Conservation (phyloP, 2,113 vertebrate genomes). For the Hyaena hyaena region DNA sequence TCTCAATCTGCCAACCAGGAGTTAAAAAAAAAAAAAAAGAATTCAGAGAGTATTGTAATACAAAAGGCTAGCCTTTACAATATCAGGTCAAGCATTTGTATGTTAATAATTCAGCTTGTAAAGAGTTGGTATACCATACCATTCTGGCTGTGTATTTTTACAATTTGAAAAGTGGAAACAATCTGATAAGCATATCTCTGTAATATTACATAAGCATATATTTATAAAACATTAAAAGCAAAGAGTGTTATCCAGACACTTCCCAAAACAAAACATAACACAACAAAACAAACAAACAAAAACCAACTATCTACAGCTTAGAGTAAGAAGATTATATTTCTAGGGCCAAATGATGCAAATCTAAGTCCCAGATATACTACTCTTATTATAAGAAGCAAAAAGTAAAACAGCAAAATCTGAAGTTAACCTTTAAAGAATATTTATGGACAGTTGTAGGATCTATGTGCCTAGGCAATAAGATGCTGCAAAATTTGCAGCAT, state of each 20-base stretch:
- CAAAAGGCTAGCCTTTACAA: not conserved
- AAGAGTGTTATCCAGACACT: not conserved
- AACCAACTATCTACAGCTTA: not conserved
- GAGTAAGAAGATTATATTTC: not conserved
- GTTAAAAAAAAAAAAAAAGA: rapidly evolving
- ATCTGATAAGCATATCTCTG: not conserved
- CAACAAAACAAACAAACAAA: not conserved
- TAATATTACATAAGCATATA: not conserved
- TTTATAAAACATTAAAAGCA: conserved; percentile 1
- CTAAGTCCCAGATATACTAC: not conserved
- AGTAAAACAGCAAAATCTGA: not conserved
- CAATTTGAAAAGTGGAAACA: not conserved
- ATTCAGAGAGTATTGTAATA: not conserved
- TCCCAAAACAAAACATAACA: not conserved
- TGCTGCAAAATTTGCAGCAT: not conserved
- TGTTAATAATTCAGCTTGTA: not conserved
- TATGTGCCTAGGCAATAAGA: not conserved
- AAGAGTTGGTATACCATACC: not conserved
- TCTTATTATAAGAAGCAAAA: not conserved
- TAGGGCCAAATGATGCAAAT: not conserved
- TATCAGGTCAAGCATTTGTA: not conserved
- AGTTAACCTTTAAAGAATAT: not conserved
- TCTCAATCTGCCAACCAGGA: not conserved
- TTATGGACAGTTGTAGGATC: conserved; percentile 18
- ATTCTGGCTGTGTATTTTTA: not conserved